Evolutionary conservation across 2,797 vertebrate species (phyloP).

Genomic region (Clarias fuscus): DNA sequence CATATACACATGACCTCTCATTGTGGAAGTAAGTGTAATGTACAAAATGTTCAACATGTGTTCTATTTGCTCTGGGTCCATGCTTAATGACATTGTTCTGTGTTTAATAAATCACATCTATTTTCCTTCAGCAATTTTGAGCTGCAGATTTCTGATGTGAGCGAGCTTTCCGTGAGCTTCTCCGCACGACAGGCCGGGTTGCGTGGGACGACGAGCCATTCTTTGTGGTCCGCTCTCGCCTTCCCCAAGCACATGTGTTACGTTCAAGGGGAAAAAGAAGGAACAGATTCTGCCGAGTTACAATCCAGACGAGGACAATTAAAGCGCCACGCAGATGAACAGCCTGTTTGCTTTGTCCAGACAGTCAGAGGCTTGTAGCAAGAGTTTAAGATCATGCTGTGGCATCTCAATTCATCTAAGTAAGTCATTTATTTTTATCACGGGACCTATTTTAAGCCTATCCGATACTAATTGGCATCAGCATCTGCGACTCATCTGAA

Average conservation of each 20-base stretch:
- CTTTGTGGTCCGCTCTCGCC: slow-evolving; percentile 71
- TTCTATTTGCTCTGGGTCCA: slow-evolving; percentile 55
- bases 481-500: slow-evolving; percentile 38
- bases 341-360: slow-evolving; percentile 46
- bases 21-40: background rate
- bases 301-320: slow-evolving; percentile 66
- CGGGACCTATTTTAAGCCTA: slow-evolving; percentile 39
- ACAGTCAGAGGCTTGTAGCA: slow-evolving; percentile 43
- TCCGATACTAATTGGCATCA: slow-evolving; percentile 25
- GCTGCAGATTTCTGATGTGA: slow-evolving; percentile 58
- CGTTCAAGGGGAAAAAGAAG: slow-evolving; percentile 62
- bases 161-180: slow-evolving; percentile 72
- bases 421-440: slow-evolving; percentile 41
- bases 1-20: background rate
- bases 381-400: slow-evolving; percentile 32
- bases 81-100: slow-evolving; percentile 73
- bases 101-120: slow-evolving; percentile 73
- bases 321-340: slow-evolving; percentile 58
- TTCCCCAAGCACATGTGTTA: slow-evolving; percentile 74
- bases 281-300: slow-evolving; percentile 66
- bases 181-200: slow-evolving; percentile 70
- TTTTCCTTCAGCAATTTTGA: slow-evolving; percentile 59
- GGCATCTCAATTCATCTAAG: slow-evolving; percentile 35
- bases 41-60: slow-evolving; percentile 23
- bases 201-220: slow-evolving; percentile 71